Base-by-base conservation (phyloP, 1,140 invertebrate species). In the Drosophila ambigua region DNA sequence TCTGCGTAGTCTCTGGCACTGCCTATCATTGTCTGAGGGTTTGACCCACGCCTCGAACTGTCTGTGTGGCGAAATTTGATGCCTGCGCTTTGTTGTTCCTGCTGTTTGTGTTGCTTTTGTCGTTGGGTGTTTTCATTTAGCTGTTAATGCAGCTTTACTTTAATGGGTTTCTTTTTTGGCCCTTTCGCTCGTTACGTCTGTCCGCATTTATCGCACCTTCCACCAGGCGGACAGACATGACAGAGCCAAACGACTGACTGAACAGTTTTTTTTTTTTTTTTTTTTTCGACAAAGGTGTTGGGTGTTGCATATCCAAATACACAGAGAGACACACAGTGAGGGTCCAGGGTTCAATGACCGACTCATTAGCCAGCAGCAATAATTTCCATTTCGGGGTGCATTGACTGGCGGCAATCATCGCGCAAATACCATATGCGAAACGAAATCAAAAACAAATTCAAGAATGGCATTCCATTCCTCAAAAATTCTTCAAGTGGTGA, bases 81-180 rank as follows among this genome's bases (percentile, higher is more conserved):
- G 79, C 79, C 74, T 80, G 48, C 61, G 45, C 68, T 78, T 78
- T 77, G 74, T 77, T 78, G 64, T 61, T 68, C 35, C 24, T 61
- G 43, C 55, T 60, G 24, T 20, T 28, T 28, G 26, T 28, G n/a
- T 63, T 46, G 53, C 55, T 64, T 41, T 59, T 74, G 53, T 24
- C 54, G 53, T 67, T 68, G 68, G 46, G 72, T 80, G 66, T 79
- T 79, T 79, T 68, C 55, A 77, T 78, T 79, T 81, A 81, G 78
- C 79, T 57, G 79, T 79, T 83, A 83, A 83, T 83, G 80, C 79
- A 83, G 80, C 80, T 83, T 83, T 83, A 66, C 67, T 75, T 83
- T 83, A 83, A 83, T 83, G 79, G 79, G 75, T 83, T 83, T 83
- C 66, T 77, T 80, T 81, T 83, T 77, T 72, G 69, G 79, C 62